A percentile compares a stretch with the other conserved stretches of the same genome.
Evolutionary conservation across 2,888 invertebrate genomes (phyloP).

Genomic region (Plusia festucae): DNA sequence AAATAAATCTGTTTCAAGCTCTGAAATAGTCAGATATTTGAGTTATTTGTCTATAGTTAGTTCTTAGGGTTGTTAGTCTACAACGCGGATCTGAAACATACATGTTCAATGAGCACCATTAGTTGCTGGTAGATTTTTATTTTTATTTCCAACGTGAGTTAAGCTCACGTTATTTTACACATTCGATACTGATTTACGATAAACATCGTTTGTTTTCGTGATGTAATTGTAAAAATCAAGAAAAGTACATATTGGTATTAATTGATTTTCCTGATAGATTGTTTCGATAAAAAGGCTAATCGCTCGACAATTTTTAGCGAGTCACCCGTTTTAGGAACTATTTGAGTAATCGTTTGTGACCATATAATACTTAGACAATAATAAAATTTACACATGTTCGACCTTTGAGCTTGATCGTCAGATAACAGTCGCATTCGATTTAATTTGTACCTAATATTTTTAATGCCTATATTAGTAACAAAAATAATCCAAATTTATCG

Average conservation of each 20-base stretch:
- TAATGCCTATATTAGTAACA: too few relatives aligned
- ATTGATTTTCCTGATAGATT: background rate
- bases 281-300: slow-evolving; percentile 13
- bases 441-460: background rate
- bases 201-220: background rate
- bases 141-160: background rate
- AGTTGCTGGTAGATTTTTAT: too few relatives aligned
- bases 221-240: background rate
- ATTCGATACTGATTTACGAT: background rate
- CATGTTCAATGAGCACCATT: too few relatives aligned
- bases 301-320: slow-evolving; percentile 10
- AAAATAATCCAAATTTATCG: too few relatives aligned
- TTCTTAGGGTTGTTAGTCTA: too few relatives aligned
- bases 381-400: slow-evolving; percentile 13
- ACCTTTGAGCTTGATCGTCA: slow-evolving; percentile 14
- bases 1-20: too few relatives aligned
- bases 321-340: slow-evolving; percentile 9
- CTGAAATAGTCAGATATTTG: too few relatives aligned
- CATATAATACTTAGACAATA: slow-evolving; percentile 14
- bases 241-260: background rate
- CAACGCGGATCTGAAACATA: background rate
- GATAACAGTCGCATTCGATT: background rate
- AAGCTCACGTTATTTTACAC: background rate
- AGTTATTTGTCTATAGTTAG: too few relatives aligned
- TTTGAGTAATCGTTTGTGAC: slow-evolving; percentile 11